Evolutionary conservation across 2,888 invertebrate genomes (phyloP).

Genomic region (Tenthredo mesomela): DNA sequence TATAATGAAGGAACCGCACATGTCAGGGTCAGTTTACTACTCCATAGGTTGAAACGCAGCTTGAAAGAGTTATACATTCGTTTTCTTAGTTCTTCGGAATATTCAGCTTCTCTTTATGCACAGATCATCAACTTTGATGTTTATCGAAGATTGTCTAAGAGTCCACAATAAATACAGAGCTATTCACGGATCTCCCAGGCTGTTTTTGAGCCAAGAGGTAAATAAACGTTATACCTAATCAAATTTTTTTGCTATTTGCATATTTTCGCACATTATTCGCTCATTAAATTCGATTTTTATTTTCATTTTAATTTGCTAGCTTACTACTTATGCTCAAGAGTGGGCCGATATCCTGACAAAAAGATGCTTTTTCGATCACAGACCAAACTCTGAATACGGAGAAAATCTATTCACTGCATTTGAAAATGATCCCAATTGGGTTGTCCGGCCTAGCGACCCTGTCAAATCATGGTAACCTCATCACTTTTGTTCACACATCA

Average conservation of each 20-base stretch:
- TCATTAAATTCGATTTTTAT: neutral
- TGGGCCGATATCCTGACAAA: constrained; percentile 68
- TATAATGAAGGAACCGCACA: neutral
- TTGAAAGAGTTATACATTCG: no score
- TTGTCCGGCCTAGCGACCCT: constrained; percentile 59
- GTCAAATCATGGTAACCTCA: constrained; percentile 65
- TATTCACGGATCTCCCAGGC: constrained; percentile 64
- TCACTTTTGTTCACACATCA: neutral
- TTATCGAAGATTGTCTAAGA: constrained; percentile 64
- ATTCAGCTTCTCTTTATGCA: neutral
- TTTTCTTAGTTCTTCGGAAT: neutral
- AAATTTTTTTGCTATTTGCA: neutral
- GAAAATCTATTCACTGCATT: constrained; percentile 68
- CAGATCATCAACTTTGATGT: constrained; percentile 50
- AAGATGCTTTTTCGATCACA: constrained; percentile 62
- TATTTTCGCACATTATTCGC: no score
- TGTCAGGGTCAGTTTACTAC: neutral
- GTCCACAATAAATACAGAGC: constrained; percentile 69
- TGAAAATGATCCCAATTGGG: constrained; percentile 58
- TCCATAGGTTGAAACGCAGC: no score
- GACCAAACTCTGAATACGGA: constrained; percentile 64
- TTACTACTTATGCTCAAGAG: constrained; percentile 69
- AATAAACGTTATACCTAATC: constrained; percentile 59
- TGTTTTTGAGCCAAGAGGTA: constrained; percentile 59
- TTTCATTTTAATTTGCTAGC: constrained; percentile 56